Conservation (phyloP, 1,140 invertebrate species). For the Homalodisca vitripennis region DNA sequence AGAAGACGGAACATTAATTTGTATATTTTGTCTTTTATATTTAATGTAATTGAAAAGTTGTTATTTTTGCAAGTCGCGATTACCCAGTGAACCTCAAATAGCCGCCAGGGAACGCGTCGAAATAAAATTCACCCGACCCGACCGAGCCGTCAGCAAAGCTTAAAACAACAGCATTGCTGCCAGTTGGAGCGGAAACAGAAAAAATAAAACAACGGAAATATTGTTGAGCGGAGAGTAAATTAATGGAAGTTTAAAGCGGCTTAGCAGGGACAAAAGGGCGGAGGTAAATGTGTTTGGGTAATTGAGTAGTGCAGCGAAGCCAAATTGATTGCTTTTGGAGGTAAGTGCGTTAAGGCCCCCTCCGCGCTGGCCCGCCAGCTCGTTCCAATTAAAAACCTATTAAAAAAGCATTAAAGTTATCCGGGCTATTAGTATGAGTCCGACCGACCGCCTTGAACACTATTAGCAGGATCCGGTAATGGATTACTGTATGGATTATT, state of each 20-base stretch:
- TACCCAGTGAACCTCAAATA: too few species aligned
- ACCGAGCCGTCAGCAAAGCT: too few species aligned
- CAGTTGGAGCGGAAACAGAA: not conserved
- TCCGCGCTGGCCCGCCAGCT: not conserved
- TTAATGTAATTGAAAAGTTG: too few species aligned
- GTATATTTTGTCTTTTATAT: too few species aligned
- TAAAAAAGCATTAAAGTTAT: slow-evolving; percentile 16
- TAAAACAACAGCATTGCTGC: too few species aligned
- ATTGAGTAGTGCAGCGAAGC: not conserved
- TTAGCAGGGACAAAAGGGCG: not conserved
- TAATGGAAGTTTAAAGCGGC: slow-evolving; percentile 11
- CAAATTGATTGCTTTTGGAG: slow-evolving; percentile 8
- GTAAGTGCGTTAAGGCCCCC: not conserved
- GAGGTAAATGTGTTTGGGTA: not conserved
- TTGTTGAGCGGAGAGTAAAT: not conserved
- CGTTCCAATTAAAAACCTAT: slow-evolving; percentile 18
- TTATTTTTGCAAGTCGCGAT: too few species aligned
- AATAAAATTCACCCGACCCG: too few species aligned
- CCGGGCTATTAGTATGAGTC: not conserved
- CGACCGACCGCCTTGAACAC: not conserved
- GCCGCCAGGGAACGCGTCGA: too few species aligned
- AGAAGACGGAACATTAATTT: too few species aligned
- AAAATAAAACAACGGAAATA: slow-evolving; percentile 4
- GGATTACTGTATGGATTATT: slow-evolving; percentile 1
- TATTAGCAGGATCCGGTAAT: not conserved